A percentile compares a stretch with the other conserved stretches of the same genome.
These are phyloP conservation scores for Ephydatia muelleri DNA, from an alignment of 37 sponge, comb jelly and placozoan species.

Conservation along the genomic window DNA sequence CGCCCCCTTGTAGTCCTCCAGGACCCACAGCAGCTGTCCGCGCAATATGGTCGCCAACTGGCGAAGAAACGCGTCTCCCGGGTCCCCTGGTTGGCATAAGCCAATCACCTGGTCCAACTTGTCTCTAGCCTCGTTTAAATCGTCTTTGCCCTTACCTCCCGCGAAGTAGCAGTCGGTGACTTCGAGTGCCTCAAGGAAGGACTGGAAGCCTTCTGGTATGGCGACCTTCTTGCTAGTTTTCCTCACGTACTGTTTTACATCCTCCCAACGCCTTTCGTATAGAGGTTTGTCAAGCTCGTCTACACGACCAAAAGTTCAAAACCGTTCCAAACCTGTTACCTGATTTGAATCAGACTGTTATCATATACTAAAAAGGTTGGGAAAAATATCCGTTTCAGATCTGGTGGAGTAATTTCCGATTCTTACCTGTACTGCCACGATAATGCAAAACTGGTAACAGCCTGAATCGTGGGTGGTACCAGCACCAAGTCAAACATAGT, in stretches of 20 bases:
- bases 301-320: too few relatives aligned
- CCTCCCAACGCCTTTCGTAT: slow-evolving; percentile 61
- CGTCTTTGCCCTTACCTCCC: not conserved
- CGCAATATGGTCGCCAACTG: slow-evolving; percentile 35
- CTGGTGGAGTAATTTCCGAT: too few relatives aligned
- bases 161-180: slow-evolving; percentile 34
- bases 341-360: too few relatives aligned
- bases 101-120: slow-evolving; percentile 24
- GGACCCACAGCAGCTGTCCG: slow-evolving; percentile 49
- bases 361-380: too few relatives aligned
- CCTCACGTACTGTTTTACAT: slow-evolving; percentile 36
- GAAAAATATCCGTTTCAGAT: too few relatives aligned
- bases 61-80: slow-evolving; percentile 25
- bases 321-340: too few relatives aligned
- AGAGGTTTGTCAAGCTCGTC: slow-evolving; percentile 63
- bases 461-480: too few relatives aligned
- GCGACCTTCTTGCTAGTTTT: slow-evolving; percentile 46
- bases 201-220: slow-evolving; percentile 32
- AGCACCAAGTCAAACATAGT: too few relatives aligned
- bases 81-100: slow-evolving; percentile 36
- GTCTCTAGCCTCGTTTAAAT: slow-evolving; percentile 13
- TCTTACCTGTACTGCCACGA: too few relatives aligned
- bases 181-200: slow-evolving; percentile 36
- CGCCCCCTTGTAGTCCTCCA: slow-evolving; percentile 6
- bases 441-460: too few relatives aligned